Base-by-base conservation (phyloP, 2,113 vertebrate species). In the Solea solea region DNA sequence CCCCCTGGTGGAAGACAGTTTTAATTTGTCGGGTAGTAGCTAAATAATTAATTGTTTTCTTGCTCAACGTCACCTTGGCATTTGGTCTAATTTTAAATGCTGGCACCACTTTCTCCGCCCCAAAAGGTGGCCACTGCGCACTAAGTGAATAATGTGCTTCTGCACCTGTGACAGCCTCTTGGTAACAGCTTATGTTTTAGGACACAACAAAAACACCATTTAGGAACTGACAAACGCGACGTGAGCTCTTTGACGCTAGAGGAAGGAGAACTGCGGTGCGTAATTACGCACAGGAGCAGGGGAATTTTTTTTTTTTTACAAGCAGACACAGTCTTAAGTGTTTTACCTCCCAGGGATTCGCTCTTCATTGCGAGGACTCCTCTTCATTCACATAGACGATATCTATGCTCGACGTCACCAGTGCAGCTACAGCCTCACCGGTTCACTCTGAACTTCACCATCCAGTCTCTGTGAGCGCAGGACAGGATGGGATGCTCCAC, bases 401-500 rank as follows among this genome's bases (percentile, higher is more conserved):
- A 71, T 74, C 34, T 69, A 64, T 72, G 75, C 74, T 12, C 63
- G 46, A 85, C 82, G 85, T 88, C 83, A 86, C 64, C 82, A 41
- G 57, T 0, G 77, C 76, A 64, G 61, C 62, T 2, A 6, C 50
- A 61, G 69, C 51, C 41, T 61, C 55, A 61, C 40, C 68, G 59
- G n/a, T 16, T 1, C 7, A 49, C 58, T 16, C 57, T 53, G 50
- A 71, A 65, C 53, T 48, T 46, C 9, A 39, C 41, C 68, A 46
- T 41, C 44, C 48, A 78, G 58, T 82, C 73, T 85, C 74, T 76
- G 60, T 84, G 85, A 46, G 85, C 68, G 59, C 68, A 21, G 79
- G 81, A 46, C 90, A 92, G 90, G 76, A 94, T 91, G 88, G 90
- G 86, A 86, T 90, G 87, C 86, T 89, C 88, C 72, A 88, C 80